phyloP scores from a whole-genome alignment of 2,113 vertebrate genomes.

The Dasyprocta punctata region DNA sequence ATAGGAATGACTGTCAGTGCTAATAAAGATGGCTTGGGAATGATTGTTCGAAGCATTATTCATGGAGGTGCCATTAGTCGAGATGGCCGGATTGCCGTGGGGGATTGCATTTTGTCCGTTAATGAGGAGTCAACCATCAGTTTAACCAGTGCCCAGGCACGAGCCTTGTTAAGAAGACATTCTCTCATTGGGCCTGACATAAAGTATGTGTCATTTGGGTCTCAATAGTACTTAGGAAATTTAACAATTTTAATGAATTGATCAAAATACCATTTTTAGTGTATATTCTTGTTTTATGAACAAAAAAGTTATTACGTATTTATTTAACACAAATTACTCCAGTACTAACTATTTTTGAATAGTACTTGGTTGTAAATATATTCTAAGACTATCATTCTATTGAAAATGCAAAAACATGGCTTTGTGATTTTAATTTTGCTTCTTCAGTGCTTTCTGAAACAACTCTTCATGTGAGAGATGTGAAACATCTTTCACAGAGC shows the following conservation, averaged over 20 bases:
- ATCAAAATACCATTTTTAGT: not conserved
- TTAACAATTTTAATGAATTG: not conserved
- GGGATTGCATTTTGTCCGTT: slow-evolving; percentile 95
- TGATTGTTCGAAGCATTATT: slow-evolving; percentile 96
- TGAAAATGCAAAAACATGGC: slow-evolving; percentile 1
- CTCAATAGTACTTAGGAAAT: slow-evolving; percentile 4
- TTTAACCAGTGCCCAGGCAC: slow-evolving; percentile 94
- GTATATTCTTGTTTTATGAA: not conserved
- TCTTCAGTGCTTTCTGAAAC: not conserved
- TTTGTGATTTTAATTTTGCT: slow-evolving; percentile 31
- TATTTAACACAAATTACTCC: not conserved
- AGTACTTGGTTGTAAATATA: not conserved
- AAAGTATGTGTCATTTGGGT: slow-evolving; percentile 88
- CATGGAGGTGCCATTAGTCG: slow-evolving; percentile 96
- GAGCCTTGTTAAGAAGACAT: slow-evolving; percentile 95
- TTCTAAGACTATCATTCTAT: not conserved
- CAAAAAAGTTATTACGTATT: not conserved
- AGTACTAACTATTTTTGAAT: not conserved
- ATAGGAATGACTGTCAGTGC: slow-evolving; percentile 97
- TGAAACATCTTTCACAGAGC: not conserved
- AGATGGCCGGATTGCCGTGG: slow-evolving; percentile 94
- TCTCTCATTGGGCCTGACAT: slow-evolving; percentile 95
- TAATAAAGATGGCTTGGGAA: slow-evolving; percentile 93
- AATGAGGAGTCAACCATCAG: slow-evolving; percentile 94
- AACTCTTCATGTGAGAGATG: not conserved